A percentile compares a stretch with the other conserved stretches of the same genome.
phyloP scores from a whole-genome alignment of 53 echinoderm and acorn worm species.

The Arbacia lixula region DNA sequence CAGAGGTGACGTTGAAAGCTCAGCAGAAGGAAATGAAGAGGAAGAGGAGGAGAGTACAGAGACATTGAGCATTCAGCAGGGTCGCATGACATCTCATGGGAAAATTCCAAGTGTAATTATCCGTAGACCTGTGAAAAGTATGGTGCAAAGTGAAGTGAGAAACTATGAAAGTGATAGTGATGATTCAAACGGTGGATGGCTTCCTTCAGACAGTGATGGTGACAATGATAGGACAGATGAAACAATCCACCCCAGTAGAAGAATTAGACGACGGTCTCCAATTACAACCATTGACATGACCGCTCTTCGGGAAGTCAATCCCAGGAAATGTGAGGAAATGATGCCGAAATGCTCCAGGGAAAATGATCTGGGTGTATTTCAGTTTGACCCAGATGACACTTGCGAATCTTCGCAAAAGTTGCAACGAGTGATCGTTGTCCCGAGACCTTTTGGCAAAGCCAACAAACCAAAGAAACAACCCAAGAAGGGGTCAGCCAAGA shows the following conservation, averaged over 20 bases:
- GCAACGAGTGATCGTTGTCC: slow-evolving; percentile 56
- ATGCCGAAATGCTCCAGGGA: neutral
- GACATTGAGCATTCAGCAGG: neutral
- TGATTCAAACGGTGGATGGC: slow-evolving; percentile 11
- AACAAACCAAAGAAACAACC: neutral
- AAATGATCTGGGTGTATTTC: slow-evolving; percentile 59
- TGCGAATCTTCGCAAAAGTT: slow-evolving; percentile 32
- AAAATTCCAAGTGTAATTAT: neutral
- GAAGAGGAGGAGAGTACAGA: slow-evolving; percentile 9
- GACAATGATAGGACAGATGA: slow-evolving; percentile 5
- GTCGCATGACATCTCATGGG: neutral
- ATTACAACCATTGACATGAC: slow-evolving; percentile 45
- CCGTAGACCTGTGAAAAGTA: slow-evolving; percentile 9
- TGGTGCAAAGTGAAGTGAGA: neutral
- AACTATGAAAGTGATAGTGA: slow-evolving; percentile 36
- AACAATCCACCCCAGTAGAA: neutral
- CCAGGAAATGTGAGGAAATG: neutral
- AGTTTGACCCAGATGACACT: slow-evolving; percentile 67
- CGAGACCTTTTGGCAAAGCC: slow-evolving; percentile 70
- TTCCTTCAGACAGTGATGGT: neutral
- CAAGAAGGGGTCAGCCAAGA: slow-evolving; percentile 26
- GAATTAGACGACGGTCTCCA: slow-evolving; percentile 4
- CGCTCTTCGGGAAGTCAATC: slow-evolving; percentile 5
- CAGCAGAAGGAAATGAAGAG: neutral
- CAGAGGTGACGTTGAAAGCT: slow-evolving; percentile 16